phyloP scores from a whole-genome alignment of 2,888 invertebrate genomes.

The Polyploca ridens region DNA sequence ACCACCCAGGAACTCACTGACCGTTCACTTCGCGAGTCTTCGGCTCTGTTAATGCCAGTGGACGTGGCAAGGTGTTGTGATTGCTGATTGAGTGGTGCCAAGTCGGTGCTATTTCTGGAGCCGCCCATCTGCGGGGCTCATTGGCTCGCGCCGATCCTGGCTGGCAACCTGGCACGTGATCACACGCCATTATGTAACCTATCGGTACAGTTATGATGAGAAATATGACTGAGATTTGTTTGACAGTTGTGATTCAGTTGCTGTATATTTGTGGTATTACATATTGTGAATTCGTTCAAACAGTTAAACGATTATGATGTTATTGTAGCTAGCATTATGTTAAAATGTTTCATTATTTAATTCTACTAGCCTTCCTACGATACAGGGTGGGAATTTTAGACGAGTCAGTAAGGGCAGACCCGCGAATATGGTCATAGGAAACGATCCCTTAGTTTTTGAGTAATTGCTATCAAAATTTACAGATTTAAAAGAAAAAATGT shows the following conservation, averaged over 20 bases:
- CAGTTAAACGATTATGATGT: too few relatives aligned
- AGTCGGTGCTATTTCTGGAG: constrained; percentile 36
- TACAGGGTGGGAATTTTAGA: too few relatives aligned
- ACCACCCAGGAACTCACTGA: constrained; percentile 9
- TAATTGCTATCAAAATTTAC: too few relatives aligned
- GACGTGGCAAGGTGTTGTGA: constrained; percentile 24
- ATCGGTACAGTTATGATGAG: constrained; percentile 9
- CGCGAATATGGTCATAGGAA: too few relatives aligned
- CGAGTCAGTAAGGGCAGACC: too few relatives aligned
- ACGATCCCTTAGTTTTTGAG: too few relatives aligned
- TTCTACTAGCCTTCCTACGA: too few relatives aligned
- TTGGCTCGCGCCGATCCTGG: constrained; percentile 21
- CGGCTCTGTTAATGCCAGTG: constrained; percentile 3
- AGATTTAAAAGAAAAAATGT: too few relatives aligned
- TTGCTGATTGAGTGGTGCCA: constrained; percentile 51
- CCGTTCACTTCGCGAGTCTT: not conserved
- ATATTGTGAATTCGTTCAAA: not conserved
- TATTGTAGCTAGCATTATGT: too few relatives aligned
- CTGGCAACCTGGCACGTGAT: constrained; percentile 19
- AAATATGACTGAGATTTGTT: constrained; percentile 9
- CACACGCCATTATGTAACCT: constrained; percentile 14
- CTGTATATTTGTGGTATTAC: not conserved
- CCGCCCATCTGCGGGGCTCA: constrained; percentile 16
- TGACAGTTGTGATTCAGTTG: not conserved
- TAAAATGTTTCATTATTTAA: too few relatives aligned